Evolutionary conservation across 1,140 invertebrate species (phyloP), one percentile per base, ranked within the genome.

Genomic region (Lepidotrigona ventralis): DNA sequence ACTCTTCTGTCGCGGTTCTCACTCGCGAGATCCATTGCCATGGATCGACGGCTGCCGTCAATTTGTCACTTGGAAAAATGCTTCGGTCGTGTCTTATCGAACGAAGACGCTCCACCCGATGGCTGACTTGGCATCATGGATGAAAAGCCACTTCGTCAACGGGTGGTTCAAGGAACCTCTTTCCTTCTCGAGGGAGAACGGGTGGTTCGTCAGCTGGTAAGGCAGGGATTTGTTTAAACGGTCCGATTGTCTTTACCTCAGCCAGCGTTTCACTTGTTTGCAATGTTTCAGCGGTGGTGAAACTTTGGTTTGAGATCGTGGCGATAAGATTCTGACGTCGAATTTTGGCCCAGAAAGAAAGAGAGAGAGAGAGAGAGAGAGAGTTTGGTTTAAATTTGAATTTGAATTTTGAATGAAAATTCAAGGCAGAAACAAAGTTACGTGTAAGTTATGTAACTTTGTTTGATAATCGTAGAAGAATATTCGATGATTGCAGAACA

Each of bases 31-130:
- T 46, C 63, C 64, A 46, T 82, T 82, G 26, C 14, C 54, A 15
- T 23, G 74, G 74, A 82, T 83, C 66, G 66, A 82, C 81, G 51
- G 71, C 6, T 14, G 21, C 54, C 39, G 81, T 83, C 81, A 78
- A 83, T 77, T 77, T 77, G 81, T 83, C 81, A 70, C 56, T 33
- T 12, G 66, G 33, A 82, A 60, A 82, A 82, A 77, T 77, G 54
- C 72, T 46, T 17, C 39, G 73, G n/a, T 77, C 74, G 81, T 82
- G 80, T 70, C 81, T 78, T 69, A 60, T 70, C 74, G 58, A 53
- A 46, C 33, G 21, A 19, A 77, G 14, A n/a, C 17, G 33, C 33
- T 23, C 15, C 33, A 11, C 15, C n/a, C 21, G 21, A 51, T 29
- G n/a, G 81, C 74, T 78, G 81, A 78, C 75, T 39, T 56, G n/a